Evolutionary conservation across 2,888 invertebrate genomes (phyloP), one percentile per base, ranked within the genome.

Genomic region (Lasioglossum oenotherae): DNA sequence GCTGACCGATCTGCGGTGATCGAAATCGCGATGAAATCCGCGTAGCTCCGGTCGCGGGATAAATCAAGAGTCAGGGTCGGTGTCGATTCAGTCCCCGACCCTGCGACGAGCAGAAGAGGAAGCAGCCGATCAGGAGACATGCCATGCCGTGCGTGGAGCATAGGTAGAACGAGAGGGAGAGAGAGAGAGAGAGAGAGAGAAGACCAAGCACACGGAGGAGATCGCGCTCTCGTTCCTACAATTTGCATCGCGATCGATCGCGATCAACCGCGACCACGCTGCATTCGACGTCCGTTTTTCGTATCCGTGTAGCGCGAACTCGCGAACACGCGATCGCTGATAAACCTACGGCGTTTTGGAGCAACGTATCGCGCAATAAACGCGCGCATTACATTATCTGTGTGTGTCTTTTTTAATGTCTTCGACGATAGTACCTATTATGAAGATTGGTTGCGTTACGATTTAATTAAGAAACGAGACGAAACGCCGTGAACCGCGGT

Each of bases 191-290:
- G 73, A 46, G 80, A 72, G 78, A 57, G 85, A 72, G 73, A 75
- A 71, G 73, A 77, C 81, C 64, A 69, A 79, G 76, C 60, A 72
- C 60, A 72, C 69, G 81, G 49, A 44, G 60, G 73, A 74, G 73
- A 72, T 46, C n/a, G 35, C 46, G 44, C 3, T 38, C 16, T 2
- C 38, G 69, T 23, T 35, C 19, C 8, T 35, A 8, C 31, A 35
- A 38, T 38, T 41, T 69, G 19, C 67, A 31, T 35, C 23, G 23
- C 8, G 53, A 53, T 23, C 10, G 53, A 53, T 53, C 0, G 67
- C 67, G 31, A 69, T 69, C 31, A 67, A 35, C 35, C 35, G 69
- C 69, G 44, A 31, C 27, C 27, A 16, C 27, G 60, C 12, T 64
- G 60, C 60, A 31, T 64, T 64, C 67, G 67, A 31, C 35, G 67